phyloP scores from a whole-genome alignment of 2,113 vertebrate genomes.

The Perccottus glenii region DNA sequence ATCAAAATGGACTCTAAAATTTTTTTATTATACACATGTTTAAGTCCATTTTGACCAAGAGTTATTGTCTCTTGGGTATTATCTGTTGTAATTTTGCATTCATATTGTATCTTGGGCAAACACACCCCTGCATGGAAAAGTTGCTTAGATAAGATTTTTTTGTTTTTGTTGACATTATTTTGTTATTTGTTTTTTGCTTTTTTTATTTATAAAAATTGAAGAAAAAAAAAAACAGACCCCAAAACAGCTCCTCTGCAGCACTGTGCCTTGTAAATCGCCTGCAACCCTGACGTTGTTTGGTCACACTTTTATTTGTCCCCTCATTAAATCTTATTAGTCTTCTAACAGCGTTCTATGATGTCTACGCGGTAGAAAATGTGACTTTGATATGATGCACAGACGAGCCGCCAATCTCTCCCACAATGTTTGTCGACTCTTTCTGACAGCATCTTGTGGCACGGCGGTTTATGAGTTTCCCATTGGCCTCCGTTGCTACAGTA shows the following conservation, averaged over 20 bases:
- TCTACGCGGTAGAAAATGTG: constrained; percentile 26
- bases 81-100: too few species aligned
- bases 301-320: constrained; percentile 44
- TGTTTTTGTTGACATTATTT: too few species aligned
- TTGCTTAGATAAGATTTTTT: too few species aligned
- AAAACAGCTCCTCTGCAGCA: constrained; percentile 9
- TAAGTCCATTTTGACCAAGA: too few species aligned
- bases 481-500: constrained; percentile 46
- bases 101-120: too few species aligned
- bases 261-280: constrained; percentile 36
- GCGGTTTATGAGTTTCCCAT: constrained; percentile 45
- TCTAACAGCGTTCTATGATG: constrained; percentile 25
- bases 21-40: too few species aligned
- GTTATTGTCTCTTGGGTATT: too few species aligned
- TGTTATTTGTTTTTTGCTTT: too few species aligned
- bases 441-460: constrained; percentile 50
- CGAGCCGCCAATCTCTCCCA: constrained; percentile 32
- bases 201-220: too few species aligned
- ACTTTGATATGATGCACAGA: constrained; percentile 23
- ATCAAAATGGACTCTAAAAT: too few species aligned
- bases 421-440: constrained; percentile 52
- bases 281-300: constrained; percentile 40
- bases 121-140: too few species aligned
- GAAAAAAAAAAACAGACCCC: neutral
- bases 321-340: constrained; percentile 54